phyloP scores from a whole-genome alignment of 2,113 vertebrate species.

The Excalfactoria chinensis region DNA sequence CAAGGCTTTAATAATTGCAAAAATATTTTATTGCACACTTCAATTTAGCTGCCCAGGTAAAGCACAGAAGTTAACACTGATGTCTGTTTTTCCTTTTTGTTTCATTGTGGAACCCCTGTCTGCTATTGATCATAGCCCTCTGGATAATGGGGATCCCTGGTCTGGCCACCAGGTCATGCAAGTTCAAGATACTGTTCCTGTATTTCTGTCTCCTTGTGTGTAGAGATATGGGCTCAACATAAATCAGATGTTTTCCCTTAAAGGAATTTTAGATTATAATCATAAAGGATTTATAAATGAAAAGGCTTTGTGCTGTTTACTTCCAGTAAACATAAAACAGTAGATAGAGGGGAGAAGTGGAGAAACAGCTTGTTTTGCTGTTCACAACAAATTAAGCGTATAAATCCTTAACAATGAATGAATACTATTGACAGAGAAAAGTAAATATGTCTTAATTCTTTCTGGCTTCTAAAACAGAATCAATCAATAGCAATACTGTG shows the following conservation, averaged over 20 bases:
- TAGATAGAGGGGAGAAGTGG: not conserved
- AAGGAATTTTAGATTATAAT: not conserved
- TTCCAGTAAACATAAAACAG: not conserved
- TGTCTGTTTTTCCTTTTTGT: not conserved
- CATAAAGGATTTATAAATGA: not conserved
- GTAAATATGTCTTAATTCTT: constrained; percentile 30
- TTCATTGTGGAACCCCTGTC: not conserved
- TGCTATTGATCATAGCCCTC: not conserved
- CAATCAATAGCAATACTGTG: constrained; percentile 39
- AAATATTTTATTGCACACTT: not conserved
- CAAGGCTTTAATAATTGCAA: not conserved
- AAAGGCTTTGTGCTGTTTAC: not conserved
- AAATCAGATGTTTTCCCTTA: not conserved
- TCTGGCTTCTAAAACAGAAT: constrained; percentile 40
- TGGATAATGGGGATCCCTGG: not conserved
- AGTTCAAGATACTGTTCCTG: not conserved
- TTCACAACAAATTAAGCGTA: constrained; percentile 15
- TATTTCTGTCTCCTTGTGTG: not conserved
- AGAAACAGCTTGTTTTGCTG: not conserved
- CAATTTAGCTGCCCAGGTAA: not conserved
- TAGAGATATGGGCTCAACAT: not conserved
- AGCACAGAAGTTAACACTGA: not conserved
- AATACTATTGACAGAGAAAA: constrained; percentile 40
- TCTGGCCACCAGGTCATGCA: not conserved
- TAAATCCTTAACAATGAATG: constrained; percentile 49